Evolutionary conservation across 2,888 invertebrate genomes (phyloP).

Genomic region (Chloroclysta siterata): DNA sequence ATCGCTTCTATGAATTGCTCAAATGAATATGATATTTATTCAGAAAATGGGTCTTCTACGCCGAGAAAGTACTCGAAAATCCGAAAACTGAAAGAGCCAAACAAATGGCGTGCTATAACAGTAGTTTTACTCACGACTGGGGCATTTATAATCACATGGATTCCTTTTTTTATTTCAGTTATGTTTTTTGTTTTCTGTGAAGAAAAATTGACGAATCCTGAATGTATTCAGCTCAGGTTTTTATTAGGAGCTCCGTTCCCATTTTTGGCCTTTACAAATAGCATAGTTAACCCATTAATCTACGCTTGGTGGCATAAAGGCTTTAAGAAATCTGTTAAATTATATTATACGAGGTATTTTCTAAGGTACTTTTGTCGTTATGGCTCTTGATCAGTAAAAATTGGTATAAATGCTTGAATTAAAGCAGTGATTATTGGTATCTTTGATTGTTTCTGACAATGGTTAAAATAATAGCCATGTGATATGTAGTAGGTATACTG

Average conservation of each 20-base stretch:
- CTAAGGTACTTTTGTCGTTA: constrained; percentile 32
- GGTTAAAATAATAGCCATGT: not conserved
- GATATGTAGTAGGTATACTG: no score
- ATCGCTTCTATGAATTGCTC: constrained; percentile 40
- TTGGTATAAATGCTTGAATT: no score
- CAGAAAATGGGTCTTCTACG: not conserved
- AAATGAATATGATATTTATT: constrained; percentile 31
- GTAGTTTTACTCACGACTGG: constrained; percentile 86
- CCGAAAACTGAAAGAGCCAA: constrained; percentile 63
- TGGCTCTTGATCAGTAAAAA: not conserved
- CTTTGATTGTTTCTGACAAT: not conserved
- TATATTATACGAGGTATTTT: constrained; percentile 48
- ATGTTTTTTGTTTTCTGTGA: constrained; percentile 83
- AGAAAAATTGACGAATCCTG: constrained; percentile 68
- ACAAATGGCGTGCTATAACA: constrained; percentile 86
- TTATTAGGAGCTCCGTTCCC: constrained; percentile 85
- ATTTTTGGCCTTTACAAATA: constrained; percentile 86
- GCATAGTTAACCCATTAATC: constrained; percentile 87
- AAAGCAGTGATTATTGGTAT: not conserved
- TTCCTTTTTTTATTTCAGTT: constrained; percentile 86
- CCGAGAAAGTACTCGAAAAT: constrained; percentile 31
- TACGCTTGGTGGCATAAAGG: constrained; percentile 90
- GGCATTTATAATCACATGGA: constrained; percentile 86
- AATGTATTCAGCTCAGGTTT: constrained; percentile 76
- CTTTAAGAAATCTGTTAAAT: constrained; percentile 80